Evolutionary conservation across 2,797 vertebrate genomes (phyloP).

Genomic region (Molossus alvarezi): DNA sequence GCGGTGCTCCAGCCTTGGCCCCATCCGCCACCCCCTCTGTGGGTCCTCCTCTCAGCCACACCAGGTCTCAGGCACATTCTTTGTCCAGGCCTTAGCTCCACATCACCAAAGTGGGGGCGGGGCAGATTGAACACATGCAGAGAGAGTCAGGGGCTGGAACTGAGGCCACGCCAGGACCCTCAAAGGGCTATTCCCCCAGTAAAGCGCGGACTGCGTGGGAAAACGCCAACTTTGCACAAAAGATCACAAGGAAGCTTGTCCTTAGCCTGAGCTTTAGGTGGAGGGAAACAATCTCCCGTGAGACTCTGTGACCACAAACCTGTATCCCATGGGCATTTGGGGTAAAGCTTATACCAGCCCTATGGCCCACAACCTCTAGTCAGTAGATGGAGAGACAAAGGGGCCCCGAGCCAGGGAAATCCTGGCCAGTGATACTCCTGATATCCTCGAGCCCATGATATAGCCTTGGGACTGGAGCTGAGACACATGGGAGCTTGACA

Average conservation of each 20-base stretch:
- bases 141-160: not conserved
- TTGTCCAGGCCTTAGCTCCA: not conserved
- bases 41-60: not conserved
- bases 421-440: not conserved
- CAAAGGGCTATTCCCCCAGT: too few species aligned
- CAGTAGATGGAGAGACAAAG: not conserved
- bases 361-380: not conserved
- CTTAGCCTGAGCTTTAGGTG: not conserved
- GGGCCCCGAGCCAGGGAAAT: not conserved
- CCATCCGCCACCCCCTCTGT: accelerated
- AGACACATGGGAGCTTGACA: not conserved
- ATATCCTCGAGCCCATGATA: not conserved
- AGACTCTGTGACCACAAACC: not conserved
- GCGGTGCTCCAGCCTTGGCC: accelerated
- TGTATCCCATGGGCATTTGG: not conserved
- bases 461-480: not conserved
- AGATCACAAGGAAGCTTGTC: not conserved
- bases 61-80: not conserved
- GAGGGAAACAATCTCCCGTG: not conserved
- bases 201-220: not conserved
- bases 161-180: not conserved
- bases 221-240: not conserved
- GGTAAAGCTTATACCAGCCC: not conserved
- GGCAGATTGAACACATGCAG: accelerated
- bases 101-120: not conserved